A percentile compares a stretch with the other conserved stretches of the same genome.
Conservation (phyloP, 2,113 vertebrate genomes). For the Catagonus wagneri region DNA sequence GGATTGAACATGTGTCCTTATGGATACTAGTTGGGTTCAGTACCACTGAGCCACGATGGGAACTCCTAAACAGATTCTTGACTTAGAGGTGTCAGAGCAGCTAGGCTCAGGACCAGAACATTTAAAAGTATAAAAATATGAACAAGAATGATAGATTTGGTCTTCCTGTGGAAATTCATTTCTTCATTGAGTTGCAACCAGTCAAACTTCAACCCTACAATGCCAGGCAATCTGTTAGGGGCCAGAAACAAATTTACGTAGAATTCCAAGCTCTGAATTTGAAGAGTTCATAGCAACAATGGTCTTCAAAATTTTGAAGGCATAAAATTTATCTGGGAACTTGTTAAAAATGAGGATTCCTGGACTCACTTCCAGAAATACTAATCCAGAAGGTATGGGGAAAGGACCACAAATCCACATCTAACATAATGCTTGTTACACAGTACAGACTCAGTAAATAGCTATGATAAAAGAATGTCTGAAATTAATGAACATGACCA, state of each 20-base stretch:
- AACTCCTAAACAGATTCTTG: not conserved
- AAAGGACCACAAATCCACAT: not conserved
- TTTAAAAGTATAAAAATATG: not conserved
- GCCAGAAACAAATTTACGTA: not conserved
- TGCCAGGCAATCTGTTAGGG: not conserved
- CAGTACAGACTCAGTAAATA: not conserved
- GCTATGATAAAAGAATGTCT: slow-evolving; percentile 24
- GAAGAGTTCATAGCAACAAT: not conserved
- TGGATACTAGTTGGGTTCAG: no score
- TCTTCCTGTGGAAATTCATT: not conserved
- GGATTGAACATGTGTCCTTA: no score
- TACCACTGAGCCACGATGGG: no score
- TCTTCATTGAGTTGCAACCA: not conserved
- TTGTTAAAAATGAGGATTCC: not conserved
- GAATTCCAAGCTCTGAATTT: not conserved
- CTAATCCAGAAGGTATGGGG: not conserved
- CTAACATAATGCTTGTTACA: not conserved
- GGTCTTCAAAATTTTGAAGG: not conserved
- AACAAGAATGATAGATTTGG: not conserved
- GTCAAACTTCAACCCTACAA: not conserved
- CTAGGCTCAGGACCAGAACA: not conserved
- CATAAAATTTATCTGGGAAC: not conserved
- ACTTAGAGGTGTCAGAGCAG: not conserved
- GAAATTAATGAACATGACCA: not conserved
- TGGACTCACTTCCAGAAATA: not conserved